phyloP scores from a whole-genome alignment of 2,797 vertebrate species.

The Lycodopsis pacificus region DNA sequence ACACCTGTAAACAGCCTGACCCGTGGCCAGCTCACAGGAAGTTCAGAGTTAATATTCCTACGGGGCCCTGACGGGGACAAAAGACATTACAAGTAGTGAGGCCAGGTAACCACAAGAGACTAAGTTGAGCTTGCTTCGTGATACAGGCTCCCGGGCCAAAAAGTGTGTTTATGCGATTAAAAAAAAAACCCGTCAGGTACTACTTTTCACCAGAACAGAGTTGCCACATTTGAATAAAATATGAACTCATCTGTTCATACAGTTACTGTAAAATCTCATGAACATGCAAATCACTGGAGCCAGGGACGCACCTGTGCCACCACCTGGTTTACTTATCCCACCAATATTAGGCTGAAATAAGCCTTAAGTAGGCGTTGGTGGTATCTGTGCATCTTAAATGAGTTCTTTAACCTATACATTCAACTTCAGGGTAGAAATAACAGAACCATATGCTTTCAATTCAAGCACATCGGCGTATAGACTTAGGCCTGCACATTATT shows the following conservation, averaged over 20 bases:
- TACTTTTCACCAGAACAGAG: not conserved
- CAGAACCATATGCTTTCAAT: conserved; percentile 12
- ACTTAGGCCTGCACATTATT: not conserved
- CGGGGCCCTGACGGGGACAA: not conserved
- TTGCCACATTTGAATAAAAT: conserved; percentile 31
- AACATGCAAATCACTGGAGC: conserved; percentile 6
- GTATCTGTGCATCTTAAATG: conserved; percentile 15
- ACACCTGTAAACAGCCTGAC: not conserved
- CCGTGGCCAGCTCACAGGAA: not conserved
- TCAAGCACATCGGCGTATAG: conserved; percentile 21
- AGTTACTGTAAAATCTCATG: not conserved
- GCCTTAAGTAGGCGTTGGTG: conserved; percentile 6
- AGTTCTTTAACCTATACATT: conserved; percentile 28
- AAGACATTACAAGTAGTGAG: not conserved
- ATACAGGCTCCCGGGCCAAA: not conserved
- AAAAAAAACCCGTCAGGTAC: not conserved
- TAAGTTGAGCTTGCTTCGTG: not conserved
- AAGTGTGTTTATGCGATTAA: not conserved
- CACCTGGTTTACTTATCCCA: not conserved
- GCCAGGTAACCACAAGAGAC: not conserved
- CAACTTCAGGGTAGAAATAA: conserved; percentile 9
- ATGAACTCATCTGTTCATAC: not conserved
- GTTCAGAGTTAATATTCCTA: not conserved
- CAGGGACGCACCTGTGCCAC: not conserved
- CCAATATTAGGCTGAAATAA: not conserved